These are phyloP conservation scores for Drosophila mimica DNA, from an alignment of 2,888 invertebrate species.

Conservation along the genomic window DNA sequence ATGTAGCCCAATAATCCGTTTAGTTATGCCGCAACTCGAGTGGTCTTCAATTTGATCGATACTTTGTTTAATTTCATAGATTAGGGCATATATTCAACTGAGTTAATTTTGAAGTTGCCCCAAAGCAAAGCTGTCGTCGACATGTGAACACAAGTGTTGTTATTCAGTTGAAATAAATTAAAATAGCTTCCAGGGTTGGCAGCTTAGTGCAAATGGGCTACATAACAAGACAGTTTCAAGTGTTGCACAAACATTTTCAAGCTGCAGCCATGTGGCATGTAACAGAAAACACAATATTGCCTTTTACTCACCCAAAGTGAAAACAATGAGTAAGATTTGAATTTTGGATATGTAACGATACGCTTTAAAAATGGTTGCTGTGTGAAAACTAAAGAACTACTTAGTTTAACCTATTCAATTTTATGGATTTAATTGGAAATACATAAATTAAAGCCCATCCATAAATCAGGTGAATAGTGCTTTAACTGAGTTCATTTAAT, in stretches of 20 bases:
- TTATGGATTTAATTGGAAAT: not conserved
- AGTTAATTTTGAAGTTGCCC: conserved; percentile 17
- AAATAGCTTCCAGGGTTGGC: conserved; percentile 17
- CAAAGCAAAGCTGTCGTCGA: not conserved
- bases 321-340: not conserved
- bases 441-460: not conserved
- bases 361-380: not conserved
- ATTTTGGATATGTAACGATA: not conserved
- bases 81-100: conserved; percentile 15
- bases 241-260: conserved; percentile 30
- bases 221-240: conserved; percentile 26
- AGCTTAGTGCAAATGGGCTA: conserved; percentile 13
- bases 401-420: no score
- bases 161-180: conserved; percentile 9
- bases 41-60: conserved; percentile 12
- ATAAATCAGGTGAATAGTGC: not conserved
- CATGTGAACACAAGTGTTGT: not conserved
- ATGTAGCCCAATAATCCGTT: conserved; percentile 18
- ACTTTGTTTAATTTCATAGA: not conserved
- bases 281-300: not conserved
- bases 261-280: not conserved
- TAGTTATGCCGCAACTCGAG: conserved; percentile 19
- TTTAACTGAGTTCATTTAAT: not conserved
- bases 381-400: no score
- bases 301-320: not conserved